These are phyloP conservation scores for Calameuta pallipes DNA, from an alignment of 2,888 invertebrate genomes.

Conservation along the genomic window DNA sequence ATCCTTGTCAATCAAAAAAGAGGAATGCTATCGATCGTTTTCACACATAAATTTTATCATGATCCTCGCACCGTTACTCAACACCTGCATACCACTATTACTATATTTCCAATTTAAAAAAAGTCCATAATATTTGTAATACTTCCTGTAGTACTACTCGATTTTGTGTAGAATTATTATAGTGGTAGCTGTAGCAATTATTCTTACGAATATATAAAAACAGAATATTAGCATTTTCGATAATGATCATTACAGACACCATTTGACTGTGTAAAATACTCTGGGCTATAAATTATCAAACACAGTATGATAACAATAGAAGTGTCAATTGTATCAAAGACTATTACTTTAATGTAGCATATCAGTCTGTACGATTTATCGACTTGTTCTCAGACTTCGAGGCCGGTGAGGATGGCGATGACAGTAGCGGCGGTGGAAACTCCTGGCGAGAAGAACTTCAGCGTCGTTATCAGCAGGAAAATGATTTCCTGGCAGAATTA, in stretches of 20 bases:
- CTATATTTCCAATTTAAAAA: neutral
- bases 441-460: conserved; percentile 72
- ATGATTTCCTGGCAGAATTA: conserved; percentile 71
- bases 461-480: conserved; percentile 71
- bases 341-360: neutral
- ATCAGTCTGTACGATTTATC: neutral
- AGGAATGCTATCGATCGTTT: neutral
- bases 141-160: neutral
- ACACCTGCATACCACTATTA: neutral
- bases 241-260: neutral
- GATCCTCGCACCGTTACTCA: neutral
- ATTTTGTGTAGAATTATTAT: neutral
- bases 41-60: neutral
- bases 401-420: conserved; percentile 76
- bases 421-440: conserved; percentile 68
- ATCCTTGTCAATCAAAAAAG: conserved; percentile 1
- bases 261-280: neutral
- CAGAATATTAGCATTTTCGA: neutral
- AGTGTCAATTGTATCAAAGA: neutral
- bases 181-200: neutral
- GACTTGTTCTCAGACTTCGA: conserved; percentile 72
- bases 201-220: neutral
- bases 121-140: neutral
- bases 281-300: neutral
- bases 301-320: neutral